A percentile compares a stretch with the other conserved stretches of the same genome.
Conservation (phyloP, 1,140 invertebrate species). For the Drosophila insularis region DNA sequence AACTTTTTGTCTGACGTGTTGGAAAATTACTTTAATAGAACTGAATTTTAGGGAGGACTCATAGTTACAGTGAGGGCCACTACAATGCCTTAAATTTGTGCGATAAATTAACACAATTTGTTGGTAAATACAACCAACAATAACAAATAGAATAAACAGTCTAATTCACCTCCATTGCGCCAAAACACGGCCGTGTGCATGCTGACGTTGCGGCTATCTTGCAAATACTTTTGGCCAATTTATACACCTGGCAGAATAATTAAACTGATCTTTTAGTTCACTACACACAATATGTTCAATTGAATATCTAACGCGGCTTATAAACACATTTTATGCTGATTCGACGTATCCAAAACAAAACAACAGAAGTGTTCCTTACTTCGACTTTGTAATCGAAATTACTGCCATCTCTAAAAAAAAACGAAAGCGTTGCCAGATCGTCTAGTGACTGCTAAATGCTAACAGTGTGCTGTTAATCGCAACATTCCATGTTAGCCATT, state of each 20-base stretch:
- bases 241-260: conserved; percentile 14
- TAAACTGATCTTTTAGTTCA: not conserved
- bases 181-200: conserved; percentile 82
- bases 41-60: not conserved
- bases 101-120: conserved; percentile 56
- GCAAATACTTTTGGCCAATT: conserved; percentile 16
- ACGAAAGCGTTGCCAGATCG: too few relatives aligned
- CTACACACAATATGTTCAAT: not conserved
- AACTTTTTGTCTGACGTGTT: conserved; percentile 1
- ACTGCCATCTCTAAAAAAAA: too few relatives aligned
- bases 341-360: too few relatives aligned
- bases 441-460: not conserved
- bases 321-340: not conserved
- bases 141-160: conserved; percentile 27
- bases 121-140: conserved; percentile 27
- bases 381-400: too few relatives aligned
- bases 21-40: not conserved
- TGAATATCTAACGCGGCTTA: not conserved
- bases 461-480: not conserved
- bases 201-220: conserved; percentile 35
- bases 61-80: not conserved
- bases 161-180: conserved; percentile 78
- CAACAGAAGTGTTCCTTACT: too few relatives aligned
- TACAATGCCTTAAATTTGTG: conserved; percentile 14
- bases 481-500: conserved; percentile 1